phyloP scores from a whole-genome alignment of 1,140 invertebrate genomes.

The Heliconius eleuchia region DNA sequence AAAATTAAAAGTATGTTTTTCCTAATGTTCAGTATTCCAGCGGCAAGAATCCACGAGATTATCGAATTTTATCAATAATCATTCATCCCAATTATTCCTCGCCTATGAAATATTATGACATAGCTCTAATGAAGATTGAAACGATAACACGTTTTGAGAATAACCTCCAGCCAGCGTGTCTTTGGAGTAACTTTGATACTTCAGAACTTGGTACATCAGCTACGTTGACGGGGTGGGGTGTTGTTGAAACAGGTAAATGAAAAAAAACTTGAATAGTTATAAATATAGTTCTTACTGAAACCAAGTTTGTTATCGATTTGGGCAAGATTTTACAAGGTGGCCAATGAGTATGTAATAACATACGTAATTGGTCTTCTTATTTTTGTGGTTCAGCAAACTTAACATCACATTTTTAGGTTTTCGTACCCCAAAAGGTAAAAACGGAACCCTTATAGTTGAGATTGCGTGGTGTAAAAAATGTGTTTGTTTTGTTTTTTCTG shows the following conservation, averaged over 20 bases:
- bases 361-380: too few species aligned
- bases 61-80: slow-evolving; percentile 60
- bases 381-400: too few species aligned
- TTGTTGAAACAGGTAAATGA: slow-evolving; percentile 48
- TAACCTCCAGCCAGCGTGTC: slow-evolving; percentile 52
- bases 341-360: too few species aligned
- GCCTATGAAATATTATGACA: slow-evolving; percentile 74
- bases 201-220: slow-evolving; percentile 36
- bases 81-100: slow-evolving; percentile 76
- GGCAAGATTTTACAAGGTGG: too few species aligned
- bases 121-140: slow-evolving; percentile 66
- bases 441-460: too few species aligned
- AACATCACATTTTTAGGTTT: too few species aligned
- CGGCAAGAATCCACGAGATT: background rate
- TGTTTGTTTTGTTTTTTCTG: too few species aligned
- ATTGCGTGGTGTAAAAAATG: too few species aligned
- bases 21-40: background rate
- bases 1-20: background rate
- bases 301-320: too few species aligned
- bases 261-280: too few species aligned
- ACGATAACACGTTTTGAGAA: slow-evolving; percentile 35
- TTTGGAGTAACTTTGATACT: slow-evolving; percentile 47
- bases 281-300: too few species aligned
- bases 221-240: slow-evolving; percentile 56
- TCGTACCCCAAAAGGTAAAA: too few species aligned